These are phyloP conservation scores for Lineus longissimus DNA, from an alignment of 1,140 invertebrate genomes.

Conservation along the genomic window DNA sequence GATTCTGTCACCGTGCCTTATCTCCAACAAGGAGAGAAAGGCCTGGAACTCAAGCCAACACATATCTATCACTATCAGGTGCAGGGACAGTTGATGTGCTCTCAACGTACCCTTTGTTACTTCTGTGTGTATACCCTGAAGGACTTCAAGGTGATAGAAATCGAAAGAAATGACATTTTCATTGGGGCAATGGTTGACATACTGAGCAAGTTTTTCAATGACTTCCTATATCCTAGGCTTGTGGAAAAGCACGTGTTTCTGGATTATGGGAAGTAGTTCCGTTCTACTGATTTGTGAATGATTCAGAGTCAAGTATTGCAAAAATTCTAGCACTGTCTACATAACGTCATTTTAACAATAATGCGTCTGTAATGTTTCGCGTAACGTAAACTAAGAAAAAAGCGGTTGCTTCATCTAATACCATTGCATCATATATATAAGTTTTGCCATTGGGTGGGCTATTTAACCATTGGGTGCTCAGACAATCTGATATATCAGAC, in stretches of 20 bases:
- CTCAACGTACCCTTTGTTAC: slow-evolving; percentile 12
- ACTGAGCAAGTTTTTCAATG: slow-evolving; percentile 13
- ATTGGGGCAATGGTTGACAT: slow-evolving; percentile 16
- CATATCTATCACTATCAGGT: slow-evolving; percentile 27
- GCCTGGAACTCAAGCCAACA: slow-evolving; percentile 9
- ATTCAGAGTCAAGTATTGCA: not conserved
- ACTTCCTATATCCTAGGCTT: not conserved
- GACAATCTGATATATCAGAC: too few species aligned
- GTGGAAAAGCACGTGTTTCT: not conserved
- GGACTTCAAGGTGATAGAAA: slow-evolving; percentile 16
- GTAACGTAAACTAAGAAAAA: too few species aligned
- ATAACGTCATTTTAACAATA: not conserved
- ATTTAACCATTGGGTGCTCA: too few species aligned
- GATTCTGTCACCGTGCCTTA: slow-evolving; percentile 1
- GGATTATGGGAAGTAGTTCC: not conserved
- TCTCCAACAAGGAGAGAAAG: not conserved
- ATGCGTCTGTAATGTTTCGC: too few species aligned
- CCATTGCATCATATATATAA: too few species aligned
- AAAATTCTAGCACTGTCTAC: not conserved
- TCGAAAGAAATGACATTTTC: slow-evolving; percentile 16
- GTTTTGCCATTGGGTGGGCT: too few species aligned
- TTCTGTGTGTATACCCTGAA: slow-evolving; percentile 19
- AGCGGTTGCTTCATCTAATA: too few species aligned
- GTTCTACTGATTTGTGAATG: not conserved
- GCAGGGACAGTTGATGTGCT: slow-evolving; percentile 23